Evolutionary conservation across 2,888 invertebrate genomes (phyloP).

Genomic region (Eumerus sabulonum): DNA sequence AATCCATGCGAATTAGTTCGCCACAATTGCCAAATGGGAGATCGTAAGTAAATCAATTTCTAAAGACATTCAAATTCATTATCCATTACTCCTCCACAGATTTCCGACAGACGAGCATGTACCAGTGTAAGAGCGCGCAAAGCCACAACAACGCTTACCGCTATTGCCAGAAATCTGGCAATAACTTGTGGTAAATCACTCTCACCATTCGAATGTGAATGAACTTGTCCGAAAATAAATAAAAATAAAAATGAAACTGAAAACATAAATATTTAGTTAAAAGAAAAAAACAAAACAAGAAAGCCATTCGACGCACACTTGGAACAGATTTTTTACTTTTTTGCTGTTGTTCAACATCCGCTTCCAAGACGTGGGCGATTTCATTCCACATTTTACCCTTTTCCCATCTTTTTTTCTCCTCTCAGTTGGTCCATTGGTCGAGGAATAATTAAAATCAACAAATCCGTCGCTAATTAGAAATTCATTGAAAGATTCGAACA

Average conservation of each 20-base stretch:
- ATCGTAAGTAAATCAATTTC: conserved; percentile 22
- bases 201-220: conserved; percentile 3
- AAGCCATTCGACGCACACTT: conserved; percentile 21
- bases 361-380: too few species aligned
- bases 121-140: conserved; percentile 11
- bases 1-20: conserved; percentile 59
- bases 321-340: neutral
- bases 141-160: neutral
- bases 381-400: too few species aligned
- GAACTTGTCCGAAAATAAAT: neutral
- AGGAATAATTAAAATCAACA: too few species aligned
- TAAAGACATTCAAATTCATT: neutral
- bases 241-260: neutral
- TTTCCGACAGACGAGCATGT: neutral
- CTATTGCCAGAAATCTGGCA: neutral
- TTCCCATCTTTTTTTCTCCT: too few species aligned
- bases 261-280: neutral
- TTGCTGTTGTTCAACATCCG: too few species aligned
- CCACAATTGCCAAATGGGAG: conserved; percentile 52
- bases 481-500: too few species aligned
- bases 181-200: neutral
- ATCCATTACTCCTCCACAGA: neutral
- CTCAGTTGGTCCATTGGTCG: too few species aligned
- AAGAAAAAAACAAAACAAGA: conserved; percentile 5
- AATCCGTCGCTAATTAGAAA: too few species aligned